Evolutionary conservation across 2,113 vertebrate genomes (phyloP).

Genomic region (Pygoscelis adeliae): DNA sequence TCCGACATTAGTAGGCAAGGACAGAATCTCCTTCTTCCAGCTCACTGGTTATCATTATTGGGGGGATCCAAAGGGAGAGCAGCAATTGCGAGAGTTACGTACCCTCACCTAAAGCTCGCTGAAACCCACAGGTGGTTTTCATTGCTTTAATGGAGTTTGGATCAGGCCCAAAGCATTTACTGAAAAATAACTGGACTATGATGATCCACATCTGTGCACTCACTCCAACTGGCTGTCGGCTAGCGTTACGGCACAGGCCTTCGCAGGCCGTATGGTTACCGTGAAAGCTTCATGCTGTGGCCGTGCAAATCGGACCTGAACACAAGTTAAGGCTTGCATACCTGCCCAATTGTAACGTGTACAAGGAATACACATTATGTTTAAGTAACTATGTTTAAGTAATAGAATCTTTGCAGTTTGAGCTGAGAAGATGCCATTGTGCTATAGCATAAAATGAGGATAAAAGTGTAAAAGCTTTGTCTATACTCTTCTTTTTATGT

Average conservation of each 20-base stretch:
- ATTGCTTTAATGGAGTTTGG: not conserved
- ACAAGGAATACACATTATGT: not conserved
- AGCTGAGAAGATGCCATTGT: not conserved
- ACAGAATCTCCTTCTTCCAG: not conserved
- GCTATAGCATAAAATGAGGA: not conserved
- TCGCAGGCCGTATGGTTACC: not conserved
- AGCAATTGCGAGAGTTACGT: not conserved
- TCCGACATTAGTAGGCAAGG: not conserved
- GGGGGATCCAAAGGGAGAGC: not conserved
- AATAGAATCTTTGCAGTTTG: not conserved
- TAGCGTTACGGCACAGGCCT: not conserved
- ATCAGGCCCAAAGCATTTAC: not conserved
- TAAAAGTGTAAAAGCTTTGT: not conserved
- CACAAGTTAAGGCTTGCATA: not conserved
- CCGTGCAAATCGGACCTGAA: rapidly evolving
- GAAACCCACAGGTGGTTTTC: not conserved
- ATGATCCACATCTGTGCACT: not conserved
- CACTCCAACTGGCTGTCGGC: not conserved
- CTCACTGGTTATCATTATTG: not conserved
- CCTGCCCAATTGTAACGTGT: not conserved
- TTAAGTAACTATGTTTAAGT: not conserved
- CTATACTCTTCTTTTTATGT: not conserved
- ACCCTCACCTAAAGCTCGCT: not conserved
- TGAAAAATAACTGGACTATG: not conserved
- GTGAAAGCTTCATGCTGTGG: not conserved